Evolutionary conservation across 2,888 invertebrate genomes (phyloP).

Genomic region (Zelleria hepariella): DNA sequence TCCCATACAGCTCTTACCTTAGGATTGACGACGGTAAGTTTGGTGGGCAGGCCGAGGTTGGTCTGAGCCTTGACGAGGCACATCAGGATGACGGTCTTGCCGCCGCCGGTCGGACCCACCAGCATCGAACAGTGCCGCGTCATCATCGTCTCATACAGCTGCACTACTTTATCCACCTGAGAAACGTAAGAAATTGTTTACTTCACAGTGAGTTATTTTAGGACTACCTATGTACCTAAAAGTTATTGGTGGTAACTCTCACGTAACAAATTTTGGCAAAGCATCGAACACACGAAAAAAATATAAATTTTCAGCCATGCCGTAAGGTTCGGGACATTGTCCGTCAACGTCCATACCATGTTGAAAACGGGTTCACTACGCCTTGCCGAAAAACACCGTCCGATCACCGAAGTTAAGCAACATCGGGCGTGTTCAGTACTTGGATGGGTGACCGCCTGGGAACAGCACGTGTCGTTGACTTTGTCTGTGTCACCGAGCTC

Average conservation of each 20-base stretch:
- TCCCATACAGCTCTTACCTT: conserved; percentile 68
- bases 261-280: too few species aligned
- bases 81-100: conserved; percentile 89
- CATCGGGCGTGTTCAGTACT: conserved; percentile 21
- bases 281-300: too few species aligned
- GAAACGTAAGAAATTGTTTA: conserved; percentile 8
- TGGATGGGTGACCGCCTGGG: conserved; percentile 21
- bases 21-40: conserved; percentile 85
- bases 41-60: conserved; percentile 82
- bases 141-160: conserved; percentile 96
- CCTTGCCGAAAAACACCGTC: too few species aligned
- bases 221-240: neutral
- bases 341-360: neutral
- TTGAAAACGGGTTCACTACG: conserved; percentile 20
- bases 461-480: conserved; percentile 17
- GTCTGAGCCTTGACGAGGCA: conserved; percentile 85
- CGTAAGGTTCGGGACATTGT: neutral
- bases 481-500: too few species aligned
- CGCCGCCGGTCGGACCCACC: conserved; percentile 94
- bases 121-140: conserved; percentile 93
- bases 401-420: conserved; percentile 26
- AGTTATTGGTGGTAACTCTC: too few species aligned
- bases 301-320: neutral
- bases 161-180: conserved; percentile 89
- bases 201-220: neutral